These are phyloP conservation scores for Echinops telfairi DNA, from an alignment of 2,113 vertebrate species.

Conservation along the genomic window DNA sequence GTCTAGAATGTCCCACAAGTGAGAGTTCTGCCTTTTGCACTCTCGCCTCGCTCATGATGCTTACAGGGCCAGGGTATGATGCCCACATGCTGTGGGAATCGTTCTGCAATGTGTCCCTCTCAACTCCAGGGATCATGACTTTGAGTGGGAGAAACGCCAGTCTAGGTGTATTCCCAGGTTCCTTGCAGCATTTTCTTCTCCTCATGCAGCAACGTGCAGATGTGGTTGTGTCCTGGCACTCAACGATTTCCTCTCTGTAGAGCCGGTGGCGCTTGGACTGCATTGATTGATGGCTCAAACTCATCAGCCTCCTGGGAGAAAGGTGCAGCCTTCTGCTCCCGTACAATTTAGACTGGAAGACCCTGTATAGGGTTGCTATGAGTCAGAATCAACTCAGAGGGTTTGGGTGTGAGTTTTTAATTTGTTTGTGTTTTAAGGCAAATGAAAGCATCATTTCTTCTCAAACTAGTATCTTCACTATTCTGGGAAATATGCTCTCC, in stretches of 20 bases:
- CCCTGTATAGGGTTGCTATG: too few species aligned
- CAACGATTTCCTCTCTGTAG: constrained; percentile 44
- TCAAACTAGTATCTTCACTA: constrained; percentile 31
- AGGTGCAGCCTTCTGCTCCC: too few species aligned
- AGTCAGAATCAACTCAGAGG: too few species aligned
- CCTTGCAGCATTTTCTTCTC: constrained; percentile 27
- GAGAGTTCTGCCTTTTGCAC: not conserved
- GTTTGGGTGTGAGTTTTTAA: too few species aligned
- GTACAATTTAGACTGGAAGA: too few species aligned
- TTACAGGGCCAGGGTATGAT: not conserved
- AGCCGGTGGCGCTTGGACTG: not conserved
- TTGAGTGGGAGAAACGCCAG: not conserved
- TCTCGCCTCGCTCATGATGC: not conserved
- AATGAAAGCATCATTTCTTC: constrained; percentile 36
- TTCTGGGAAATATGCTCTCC: constrained; percentile 57
- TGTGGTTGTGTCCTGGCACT: not conserved
- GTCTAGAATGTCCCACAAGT: not conserved
- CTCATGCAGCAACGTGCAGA: constrained; percentile 16
- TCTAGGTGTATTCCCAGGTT: not conserved
- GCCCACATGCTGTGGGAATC: not conserved
- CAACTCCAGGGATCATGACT: constrained; percentile 16
- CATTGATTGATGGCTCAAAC: too few species aligned
- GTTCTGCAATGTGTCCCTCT: not conserved
- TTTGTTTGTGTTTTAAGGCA: not conserved
- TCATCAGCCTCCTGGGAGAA: too few species aligned